phyloP scores from a whole-genome alignment of 2,888 invertebrate genomes.

The Acleris literana region DNA sequence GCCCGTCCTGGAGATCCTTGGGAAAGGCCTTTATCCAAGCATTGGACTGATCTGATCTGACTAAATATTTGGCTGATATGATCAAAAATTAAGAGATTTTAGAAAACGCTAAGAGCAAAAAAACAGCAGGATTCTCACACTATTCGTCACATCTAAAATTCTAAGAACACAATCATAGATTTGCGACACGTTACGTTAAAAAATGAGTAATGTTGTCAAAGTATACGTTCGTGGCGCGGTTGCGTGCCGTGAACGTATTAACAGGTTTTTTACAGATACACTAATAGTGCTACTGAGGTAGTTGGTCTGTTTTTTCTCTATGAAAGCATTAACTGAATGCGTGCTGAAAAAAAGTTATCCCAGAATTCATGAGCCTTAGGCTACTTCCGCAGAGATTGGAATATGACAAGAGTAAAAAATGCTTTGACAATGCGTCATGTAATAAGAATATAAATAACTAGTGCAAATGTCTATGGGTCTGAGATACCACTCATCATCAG shows the following conservation, averaged over 20 bases:
- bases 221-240: slow-evolving; percentile 8
- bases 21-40: too few species aligned
- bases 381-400: slow-evolving; percentile 17
- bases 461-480: neutral
- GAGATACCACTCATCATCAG: too few species aligned
- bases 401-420: slow-evolving; percentile 8
- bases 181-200: slow-evolving; percentile 22
- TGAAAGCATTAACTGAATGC: slow-evolving; percentile 22
- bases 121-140: neutral
- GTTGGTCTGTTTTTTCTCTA: slow-evolving; percentile 27
- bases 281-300: slow-evolving; percentile 28
- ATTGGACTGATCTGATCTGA: too few species aligned
- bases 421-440: slow-evolving; percentile 7
- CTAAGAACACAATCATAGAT: slow-evolving; percentile 17
- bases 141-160: neutral
- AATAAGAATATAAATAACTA: neutral
- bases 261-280: slow-evolving; percentile 30
- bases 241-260: slow-evolving; percentile 38
- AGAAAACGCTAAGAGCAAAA: neutral
- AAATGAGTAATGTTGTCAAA: slow-evolving; percentile 8
- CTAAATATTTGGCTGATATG: too few species aligned
- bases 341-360: slow-evolving; percentile 19
- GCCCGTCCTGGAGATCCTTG: too few species aligned
- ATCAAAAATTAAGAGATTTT: too few species aligned
- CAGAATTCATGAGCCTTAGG: slow-evolving; percentile 18